Evolutionary conservation across 2,888 invertebrate genomes (phyloP), one percentile per base, ranked within the genome.

Genomic region (Nemapogon koenigi): DNA sequence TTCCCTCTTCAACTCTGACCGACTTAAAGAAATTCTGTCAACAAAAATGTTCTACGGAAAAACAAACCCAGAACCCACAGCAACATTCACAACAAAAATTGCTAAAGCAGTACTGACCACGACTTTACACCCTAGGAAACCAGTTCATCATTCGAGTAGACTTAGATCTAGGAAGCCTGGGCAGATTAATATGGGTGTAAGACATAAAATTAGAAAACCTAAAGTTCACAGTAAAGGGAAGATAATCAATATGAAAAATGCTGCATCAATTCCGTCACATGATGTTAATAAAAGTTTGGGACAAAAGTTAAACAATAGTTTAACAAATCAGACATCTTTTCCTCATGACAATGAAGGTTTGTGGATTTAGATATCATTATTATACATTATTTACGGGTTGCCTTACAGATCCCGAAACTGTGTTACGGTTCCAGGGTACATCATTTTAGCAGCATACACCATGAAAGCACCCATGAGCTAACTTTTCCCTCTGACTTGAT

Each of bases 161-260:
- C 51, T 59, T 33, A 56, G 68, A 41, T 66, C 52, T 15, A 56
- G 70, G 16, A 65, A 62, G 35, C 75, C 73, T 7, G 85, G 85
- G 0, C 81, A 83, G 53, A 86, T 88, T n/a, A 87, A 88, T 52
- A 66, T 79, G 41, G 87, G 87, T 1, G 87, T 88, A 0, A 61
- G 70, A 40, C 87, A 88, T 50, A 83, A 76, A 42, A 85, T 88
- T 37, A 72, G 76, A 33, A 85, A 82, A 53, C 86, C 85, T 1
- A 87, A 83, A 58, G 54, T 67, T 1, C 71, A 73, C 19, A 37
- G 18, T 16, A 72, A 67, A 43, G 52, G 47, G 26, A 67, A 63
- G 36, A 46, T 49, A 4, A 33, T 52, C 1, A 46, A 39, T 16
- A 38, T 47, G 4, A 53, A 52, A 40, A 41, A n/a, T n/a, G n/a